Base-by-base conservation (phyloP, 1,140 invertebrate genomes). In the Andricus grossulariae region DNA sequence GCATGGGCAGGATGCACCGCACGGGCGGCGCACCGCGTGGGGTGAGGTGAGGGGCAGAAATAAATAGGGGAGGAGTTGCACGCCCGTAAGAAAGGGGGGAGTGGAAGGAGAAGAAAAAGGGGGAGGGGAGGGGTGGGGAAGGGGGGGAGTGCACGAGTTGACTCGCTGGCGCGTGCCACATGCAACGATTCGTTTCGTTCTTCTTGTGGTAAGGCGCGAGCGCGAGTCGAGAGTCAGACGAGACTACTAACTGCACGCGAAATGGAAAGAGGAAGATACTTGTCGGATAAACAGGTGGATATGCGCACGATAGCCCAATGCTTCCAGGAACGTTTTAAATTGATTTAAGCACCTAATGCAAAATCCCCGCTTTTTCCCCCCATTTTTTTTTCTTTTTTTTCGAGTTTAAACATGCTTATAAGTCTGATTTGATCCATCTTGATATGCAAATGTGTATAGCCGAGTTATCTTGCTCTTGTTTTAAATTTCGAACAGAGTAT, bases 81-180 rank as follows among this genome's bases (percentile, higher is more conserved):
- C n/a, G 45, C 70, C 25, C 54, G 21, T 25, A 54, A 74, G 15
- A 19, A 52, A 50, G n/a, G 60, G 76, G 54, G 21, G 72, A 54
- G 72, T 50, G 52, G 71, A 66, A 70, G 45, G 32, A 72, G 74
- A 50, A 51, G 13, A 25, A 72, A 52, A 39, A 16, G 21, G 66
- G 21, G 39, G 71, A 18, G 25, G 51, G 60, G 72, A 60, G 60
- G 66, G 73, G n/a, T n/a, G n/a, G 54, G 39, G 71, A 72, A 77
- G 76, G 70, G 76, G 19, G n/a, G 72, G 77, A 75, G 45, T 83
- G 79, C 80, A 81, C 73, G 77, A 76, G 72, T 83, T 71, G 77
- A 82, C 81, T 74, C 77, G 77, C 87, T 82, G 89, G 88, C 89
- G 89, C 89, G 89, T 88, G 89, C 88, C 88, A 85, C 85, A 82